Evolutionary conservation across 2,888 invertebrate species (phyloP).

Genomic region (Ectemnius cavifrons): DNA sequence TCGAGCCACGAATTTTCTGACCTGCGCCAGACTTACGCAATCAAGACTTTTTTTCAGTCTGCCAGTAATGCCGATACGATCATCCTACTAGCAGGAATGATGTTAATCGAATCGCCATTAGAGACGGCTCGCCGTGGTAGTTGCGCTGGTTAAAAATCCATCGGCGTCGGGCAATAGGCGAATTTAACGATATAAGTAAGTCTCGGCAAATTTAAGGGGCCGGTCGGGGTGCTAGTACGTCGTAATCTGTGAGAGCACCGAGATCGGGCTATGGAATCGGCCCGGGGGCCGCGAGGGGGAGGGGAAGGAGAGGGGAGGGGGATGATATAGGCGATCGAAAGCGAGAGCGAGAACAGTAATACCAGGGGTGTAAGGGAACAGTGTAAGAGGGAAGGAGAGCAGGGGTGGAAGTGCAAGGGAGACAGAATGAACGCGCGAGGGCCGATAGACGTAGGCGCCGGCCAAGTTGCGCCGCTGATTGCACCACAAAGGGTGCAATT

Average conservation of each 20-base stretch:
- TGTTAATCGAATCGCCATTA: conserved; percentile 17
- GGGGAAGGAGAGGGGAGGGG: conserved; percentile 12
- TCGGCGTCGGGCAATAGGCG: conserved; percentile 32
- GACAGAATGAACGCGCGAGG: conserved; percentile 47
- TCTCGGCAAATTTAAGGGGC: conserved; percentile 48
- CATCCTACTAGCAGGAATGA: conserved; percentile 10
- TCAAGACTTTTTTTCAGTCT: no score
- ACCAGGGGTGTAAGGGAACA: conserved; percentile 33
- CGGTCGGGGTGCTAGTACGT: conserved; percentile 46
- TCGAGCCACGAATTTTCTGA: no score
- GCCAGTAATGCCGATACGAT: neutral
- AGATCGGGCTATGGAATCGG: conserved; percentile 1
- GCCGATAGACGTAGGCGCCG: conserved; percentile 68
- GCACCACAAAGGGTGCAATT: conserved; percentile 79
- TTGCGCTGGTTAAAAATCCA: conserved; percentile 35
- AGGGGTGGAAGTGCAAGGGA: conserved; percentile 31
- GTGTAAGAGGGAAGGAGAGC: conserved; percentile 41
- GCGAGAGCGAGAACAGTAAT: conserved; percentile 22
- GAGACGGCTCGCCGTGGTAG: conserved; percentile 4
- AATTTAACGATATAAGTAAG: conserved; percentile 58
- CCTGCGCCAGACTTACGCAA: no score
- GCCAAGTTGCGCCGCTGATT: conserved; percentile 77
- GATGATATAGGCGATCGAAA: conserved; percentile 5
- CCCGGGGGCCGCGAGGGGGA: neutral
- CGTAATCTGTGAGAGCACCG: conserved; percentile 38